Evolutionary conservation across 2,888 invertebrate species (phyloP), one percentile per base, ranked within the genome.

Genomic region (Sinelater perroti): DNA sequence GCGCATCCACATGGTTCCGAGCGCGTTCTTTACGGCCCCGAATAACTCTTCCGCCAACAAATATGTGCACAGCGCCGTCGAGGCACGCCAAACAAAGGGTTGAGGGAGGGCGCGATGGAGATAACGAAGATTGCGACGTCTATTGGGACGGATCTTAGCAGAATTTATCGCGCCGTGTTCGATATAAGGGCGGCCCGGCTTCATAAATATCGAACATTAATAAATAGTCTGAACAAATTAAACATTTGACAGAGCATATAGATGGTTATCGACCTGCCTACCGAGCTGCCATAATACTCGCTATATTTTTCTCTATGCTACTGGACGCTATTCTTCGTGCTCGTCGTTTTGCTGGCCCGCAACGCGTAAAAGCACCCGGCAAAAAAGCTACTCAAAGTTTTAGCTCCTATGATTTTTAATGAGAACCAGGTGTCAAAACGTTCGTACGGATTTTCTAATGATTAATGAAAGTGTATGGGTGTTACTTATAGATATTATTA

Each of bases 161-260:
- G 66, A 62, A 71, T 71, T 71, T 71, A 71, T 70, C 67, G 68
- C 60, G 62, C 58, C 63, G 65, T 45, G 50, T 62, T 66, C 65
- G 64, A 60, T 60, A 64, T 60, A 67, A 68, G 67, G 71, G 71
- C 71, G 70, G 70, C 67, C 64, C 67, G 56, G 52, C 60, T 62
- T 63, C 72, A 70, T 71, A 73, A 72, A 72, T 73, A 73, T 70
- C 65, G 68, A 66, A 69, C 71, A 72, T 72, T 73, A 73, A 74
- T 74, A 74, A 74, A 74, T 74, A 74, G 68, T 72, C 71, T 61
- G 70, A 71, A 69, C 72, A 74, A 74, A 74, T 74, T 74, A 74
- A 74, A 72, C 71, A 72, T 72, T 71, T 72, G 74, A 74, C 72
- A 73, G 72, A 69, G 68, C 67, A 68, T 72, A 72, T 71, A 72